Evolutionary conservation across 2,113 vertebrate genomes (phyloP).

Genomic region (Sminthopsis crassicaudata): DNA sequence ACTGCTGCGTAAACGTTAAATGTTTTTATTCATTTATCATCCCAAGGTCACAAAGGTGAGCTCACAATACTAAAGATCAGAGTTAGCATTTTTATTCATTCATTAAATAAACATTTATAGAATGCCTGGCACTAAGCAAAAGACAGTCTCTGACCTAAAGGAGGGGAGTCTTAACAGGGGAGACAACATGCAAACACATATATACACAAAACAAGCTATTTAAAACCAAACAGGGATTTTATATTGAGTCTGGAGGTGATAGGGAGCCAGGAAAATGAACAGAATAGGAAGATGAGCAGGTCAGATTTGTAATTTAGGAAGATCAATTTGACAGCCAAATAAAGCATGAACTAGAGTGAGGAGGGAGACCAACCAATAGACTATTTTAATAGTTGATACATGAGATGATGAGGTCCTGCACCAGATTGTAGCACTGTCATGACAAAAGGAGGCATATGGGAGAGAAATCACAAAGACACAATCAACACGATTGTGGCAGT

Average conservation of each 20-base stretch:
- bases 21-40: background rate
- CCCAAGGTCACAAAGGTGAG: background rate
- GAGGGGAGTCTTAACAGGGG: background rate
- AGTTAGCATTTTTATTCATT: background rate
- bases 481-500: background rate
- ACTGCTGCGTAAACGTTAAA: background rate
- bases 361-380: background rate
- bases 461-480: background rate
- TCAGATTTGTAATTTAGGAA: background rate
- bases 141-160: background rate
- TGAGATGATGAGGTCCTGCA: background rate
- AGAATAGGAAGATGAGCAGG: background rate
- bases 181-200: background rate
- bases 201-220: background rate
- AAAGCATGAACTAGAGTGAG: background rate
- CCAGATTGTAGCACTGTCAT: background rate
- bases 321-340: background rate
- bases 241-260: background rate
- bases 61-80: background rate
- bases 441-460: background rate
- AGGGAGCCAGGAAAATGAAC: background rate
- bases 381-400: background rate
- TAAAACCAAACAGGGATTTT: background rate
- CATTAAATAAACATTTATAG: background rate
- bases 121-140: background rate